Conservation (phyloP, 2,888 invertebrate genomes). For the Drosophila pseudotakahashii region DNA sequence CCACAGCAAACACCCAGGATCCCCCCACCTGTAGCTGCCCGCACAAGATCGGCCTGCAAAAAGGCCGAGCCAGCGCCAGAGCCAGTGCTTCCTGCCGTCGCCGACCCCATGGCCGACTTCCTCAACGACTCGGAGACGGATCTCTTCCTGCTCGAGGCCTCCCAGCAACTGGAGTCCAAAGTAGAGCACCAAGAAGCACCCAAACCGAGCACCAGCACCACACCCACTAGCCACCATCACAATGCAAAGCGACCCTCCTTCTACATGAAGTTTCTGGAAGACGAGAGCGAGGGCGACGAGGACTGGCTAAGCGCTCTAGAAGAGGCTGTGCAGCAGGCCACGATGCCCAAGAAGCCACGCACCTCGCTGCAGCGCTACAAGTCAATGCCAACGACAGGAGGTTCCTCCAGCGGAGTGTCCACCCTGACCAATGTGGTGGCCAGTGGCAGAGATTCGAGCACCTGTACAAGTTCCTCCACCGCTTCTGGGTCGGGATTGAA, state of each 20-base stretch:
- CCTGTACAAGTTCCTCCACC: conserved; percentile 22
- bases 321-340: conserved; percentile 70
- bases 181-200: conserved; percentile 25
- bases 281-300: conserved; percentile 80
- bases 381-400: conserved; percentile 77
- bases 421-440: conserved; percentile 28
- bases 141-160: conserved; percentile 77
- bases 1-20: not conserved
- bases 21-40: conserved; percentile 15
- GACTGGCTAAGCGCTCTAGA: conserved; percentile 81
- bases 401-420: conserved; percentile 10
- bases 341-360: conserved; percentile 73
- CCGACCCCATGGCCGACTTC: conserved; percentile 66
- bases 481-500: conserved; percentile 16
- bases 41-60: conserved; percentile 24
- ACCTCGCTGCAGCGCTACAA: conserved; percentile 80
- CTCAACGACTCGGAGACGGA: conserved; percentile 82
- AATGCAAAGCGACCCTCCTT: conserved; percentile 76
- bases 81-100: conserved; percentile 1
- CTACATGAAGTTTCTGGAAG: conserved; percentile 81
- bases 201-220: conserved; percentile 19
- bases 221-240: conserved; percentile 56
- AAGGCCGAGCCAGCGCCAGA: conserved; percentile 2
- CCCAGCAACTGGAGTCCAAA: conserved; percentile 78
- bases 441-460: conserved; percentile 3